Base-by-base conservation (phyloP, 2,797 vertebrate species). In the Hypotaenidia okinawae region DNA sequence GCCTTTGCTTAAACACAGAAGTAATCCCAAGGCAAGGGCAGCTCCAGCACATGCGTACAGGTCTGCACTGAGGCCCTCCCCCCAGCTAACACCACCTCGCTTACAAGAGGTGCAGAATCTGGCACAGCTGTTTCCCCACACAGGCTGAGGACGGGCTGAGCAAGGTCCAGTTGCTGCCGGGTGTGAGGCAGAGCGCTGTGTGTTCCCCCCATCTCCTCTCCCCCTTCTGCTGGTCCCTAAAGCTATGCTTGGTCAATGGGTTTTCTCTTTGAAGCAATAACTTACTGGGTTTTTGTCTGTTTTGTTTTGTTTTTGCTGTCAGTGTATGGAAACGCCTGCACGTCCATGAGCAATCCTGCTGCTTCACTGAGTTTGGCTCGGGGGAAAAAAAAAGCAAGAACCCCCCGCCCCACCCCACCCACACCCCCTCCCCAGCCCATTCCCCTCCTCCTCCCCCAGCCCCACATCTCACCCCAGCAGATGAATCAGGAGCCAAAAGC, bases 191-290 rank as follows among this genome's bases (percentile, higher is more conserved):
- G 23, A 84, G 54, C 70, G 7, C 8, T 18, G 43, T 43, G 43
- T 43, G 41, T 43, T 16, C 16, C 16, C 16, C 41, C 41, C 41
- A 43, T 16, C 41, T 6, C 41, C 41, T 41, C 41, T 67, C 49
- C 49, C 39, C 13, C 63, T 84, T 57, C 61, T 8, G 17, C 43
- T 90, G 97, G 94, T 94, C 96, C 97, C 95, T 84, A 75, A 89
- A 76, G 87, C 88, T 68, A 41, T 9, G 6, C 51, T 93, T 90
- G 94, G 85, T 91, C 92, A 81, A 74, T 43, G 15, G 62, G 43
- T 43, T 83, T 61, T 51, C 78, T 61, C 3, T 6, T 6, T 27
- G 75, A 58, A 90, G 73, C 67, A 37, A 0, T 37, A 59, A n/a
- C 9, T 69, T 33, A 16, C 16, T 43, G 41, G 41, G 41, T 7